phyloP scores from a whole-genome alignment of 2,113 vertebrate genomes.

The Oryzias woworae region DNA sequence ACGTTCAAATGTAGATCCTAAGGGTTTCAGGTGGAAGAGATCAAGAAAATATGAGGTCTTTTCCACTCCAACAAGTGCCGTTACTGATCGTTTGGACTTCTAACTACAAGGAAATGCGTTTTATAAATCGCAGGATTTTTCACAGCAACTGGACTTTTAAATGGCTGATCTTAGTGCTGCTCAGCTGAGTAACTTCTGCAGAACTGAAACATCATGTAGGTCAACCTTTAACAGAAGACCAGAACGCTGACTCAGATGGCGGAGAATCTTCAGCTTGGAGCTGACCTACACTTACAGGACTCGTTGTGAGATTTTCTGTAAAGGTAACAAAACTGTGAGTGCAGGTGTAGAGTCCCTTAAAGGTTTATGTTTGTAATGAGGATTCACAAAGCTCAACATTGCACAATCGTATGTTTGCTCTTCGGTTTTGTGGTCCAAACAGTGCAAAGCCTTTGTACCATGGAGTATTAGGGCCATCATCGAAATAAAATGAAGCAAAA shows the following conservation, averaged over 20 bases:
- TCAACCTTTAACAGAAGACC: slow-evolving; percentile 32
- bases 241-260: slow-evolving; percentile 8
- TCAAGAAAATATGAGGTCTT: no score
- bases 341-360: neutral
- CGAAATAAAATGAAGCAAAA: no score
- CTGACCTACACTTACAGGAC: slow-evolving; percentile 14
- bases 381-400: slow-evolving; percentile 27
- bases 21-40: neutral
- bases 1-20: slow-evolving; percentile 8
- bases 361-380: neutral
- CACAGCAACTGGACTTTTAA: no score
- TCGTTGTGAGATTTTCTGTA: neutral
- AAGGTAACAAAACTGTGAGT: slow-evolving; percentile 5
- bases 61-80: no score
- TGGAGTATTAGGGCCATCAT: neutral
- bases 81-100: no score
- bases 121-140: no score
- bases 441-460: neutral
- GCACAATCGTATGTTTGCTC: slow-evolving; percentile 45
- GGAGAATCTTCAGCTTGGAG: slow-evolving; percentile 6
- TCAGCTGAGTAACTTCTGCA: no score
- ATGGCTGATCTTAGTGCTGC: no score
- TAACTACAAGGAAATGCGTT: no score
- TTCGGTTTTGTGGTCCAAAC: slow-evolving; percentile 11
- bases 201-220: neutral